Evolutionary conservation across 2,797 vertebrate genomes (phyloP), one percentile per base, ranked within the genome.

Genomic region (Apogon hyalosoma): DNA sequence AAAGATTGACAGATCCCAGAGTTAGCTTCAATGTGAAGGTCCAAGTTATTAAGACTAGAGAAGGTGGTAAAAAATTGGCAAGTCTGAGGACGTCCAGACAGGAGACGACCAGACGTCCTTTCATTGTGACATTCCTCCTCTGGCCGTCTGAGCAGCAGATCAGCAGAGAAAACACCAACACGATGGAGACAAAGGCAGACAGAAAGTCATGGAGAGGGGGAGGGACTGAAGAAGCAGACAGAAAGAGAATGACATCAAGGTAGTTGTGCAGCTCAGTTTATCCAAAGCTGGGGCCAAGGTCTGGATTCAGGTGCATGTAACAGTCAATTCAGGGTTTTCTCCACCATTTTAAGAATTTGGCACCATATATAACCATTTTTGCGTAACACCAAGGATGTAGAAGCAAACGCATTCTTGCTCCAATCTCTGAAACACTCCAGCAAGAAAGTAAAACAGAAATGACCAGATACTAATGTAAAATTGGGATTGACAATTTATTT

Each of bases 101-200:
- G n/a, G 40, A 81, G 62, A 69, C 33, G 38, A 58, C 51, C 55
- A 53, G 69, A 57, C 67, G 55, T 77, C 75, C 69, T 75, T 81
- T 76, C 42, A 82, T 71, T 65, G 0, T 11, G 59, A 80, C 83
- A 83, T 86, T 89, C 88, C 80, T 85, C 45, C 71, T 24, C 59
- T 60, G 57, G 69, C 28, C 73, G 56, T 64, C 65, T 75, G 74
- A 84, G 69, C 52, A 58, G 8, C 70, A 79, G 84, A 82, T 88
- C 75, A 83, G 69, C 70, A 80, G 51, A 28, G 52, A 86, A 84
- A 88, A 83, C 55, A 79, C 42, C 50, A 8, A n/a, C 11, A 45
- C 16, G 1, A 28, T 1, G 24, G 36, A 66, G 55, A 80, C 69
- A 80, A 70, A 85, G 71, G 15, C 69, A 50, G 45, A 48, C 2